Evolutionary conservation across 1,140 invertebrate species (phyloP).

Genomic region (Camponotus pennsylvanicus): DNA sequence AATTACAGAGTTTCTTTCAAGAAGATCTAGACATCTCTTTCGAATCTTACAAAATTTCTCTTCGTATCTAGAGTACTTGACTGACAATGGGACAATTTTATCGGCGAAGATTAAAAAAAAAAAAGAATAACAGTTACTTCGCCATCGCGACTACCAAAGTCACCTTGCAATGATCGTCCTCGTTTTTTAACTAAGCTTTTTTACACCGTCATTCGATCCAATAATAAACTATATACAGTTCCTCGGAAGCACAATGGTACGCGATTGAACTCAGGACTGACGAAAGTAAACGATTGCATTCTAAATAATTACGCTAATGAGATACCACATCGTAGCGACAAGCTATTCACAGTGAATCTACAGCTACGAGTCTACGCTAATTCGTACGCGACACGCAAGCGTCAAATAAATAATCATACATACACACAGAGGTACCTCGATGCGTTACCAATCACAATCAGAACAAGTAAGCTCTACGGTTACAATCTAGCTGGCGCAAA

Average conservation of each 20-base stretch:
- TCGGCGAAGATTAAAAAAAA: background rate
- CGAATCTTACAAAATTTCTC: conserved; percentile 2
- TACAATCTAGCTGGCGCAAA: background rate
- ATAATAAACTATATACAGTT: background rate
- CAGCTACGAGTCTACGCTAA: conserved; percentile 50
- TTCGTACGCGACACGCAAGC: conserved; percentile 27
- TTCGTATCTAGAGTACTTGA: background rate
- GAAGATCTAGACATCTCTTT: background rate
- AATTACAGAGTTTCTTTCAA: background rate
- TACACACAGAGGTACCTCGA: conserved; percentile 5
- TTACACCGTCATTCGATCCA: no score
- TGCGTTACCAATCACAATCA: background rate
- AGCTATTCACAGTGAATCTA: conserved; percentile 5
- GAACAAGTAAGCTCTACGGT: background rate
- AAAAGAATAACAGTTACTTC: background rate
- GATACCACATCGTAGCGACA: conserved; percentile 2
- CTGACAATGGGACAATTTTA: background rate
- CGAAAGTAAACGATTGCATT: conserved; percentile 19
- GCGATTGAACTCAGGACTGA: background rate
- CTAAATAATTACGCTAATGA: conserved; percentile 32
- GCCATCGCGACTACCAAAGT: no score
- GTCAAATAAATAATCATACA: conserved; percentile 42
- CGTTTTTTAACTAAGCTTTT: background rate
- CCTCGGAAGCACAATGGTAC: background rate
- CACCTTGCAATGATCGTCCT: no score